Evolutionary conservation across 2,888 invertebrate genomes (phyloP).

Genomic region (Aelia acuminata): DNA sequence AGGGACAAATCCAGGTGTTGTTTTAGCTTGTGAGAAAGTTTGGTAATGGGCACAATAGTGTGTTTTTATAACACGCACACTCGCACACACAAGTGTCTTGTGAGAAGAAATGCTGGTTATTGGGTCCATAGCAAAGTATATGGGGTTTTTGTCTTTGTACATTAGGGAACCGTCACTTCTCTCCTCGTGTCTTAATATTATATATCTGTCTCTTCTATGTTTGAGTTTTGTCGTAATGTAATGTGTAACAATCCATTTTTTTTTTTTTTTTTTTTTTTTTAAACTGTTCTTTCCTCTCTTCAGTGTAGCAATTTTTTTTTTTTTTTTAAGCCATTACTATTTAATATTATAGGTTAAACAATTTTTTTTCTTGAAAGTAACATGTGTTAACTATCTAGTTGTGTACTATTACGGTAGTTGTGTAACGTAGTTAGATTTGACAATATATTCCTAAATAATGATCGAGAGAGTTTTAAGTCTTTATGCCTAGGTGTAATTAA

Average conservation of each 20-base stretch:
- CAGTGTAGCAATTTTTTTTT: conserved; percentile 30
- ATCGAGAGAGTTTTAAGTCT: conserved; percentile 45
- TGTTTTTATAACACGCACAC: conserved; percentile 51
- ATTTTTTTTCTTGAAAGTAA: not conserved
- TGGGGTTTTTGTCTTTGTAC: conserved; percentile 60
- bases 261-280: not conserved
- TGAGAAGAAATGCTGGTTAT: conserved; percentile 61
- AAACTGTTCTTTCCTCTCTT: not conserved
- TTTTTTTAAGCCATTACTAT: conserved; percentile 4
- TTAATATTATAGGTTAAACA: not conserved
- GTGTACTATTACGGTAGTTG: not conserved
- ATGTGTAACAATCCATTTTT: not conserved
- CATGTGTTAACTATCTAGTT: not conserved
- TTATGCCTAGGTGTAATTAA: conserved; percentile 21
- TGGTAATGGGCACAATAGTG: conserved; percentile 57
- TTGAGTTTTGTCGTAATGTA: conserved; percentile 3
- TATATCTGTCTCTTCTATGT: conserved; percentile 28
- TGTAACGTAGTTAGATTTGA: conserved; percentile 2
- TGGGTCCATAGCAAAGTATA: conserved; percentile 62
- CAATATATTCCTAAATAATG: conserved; percentile 38
- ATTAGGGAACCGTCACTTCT: conserved; percentile 36
- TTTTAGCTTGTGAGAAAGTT: conserved; percentile 59
- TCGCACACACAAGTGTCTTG: conserved; percentile 52
- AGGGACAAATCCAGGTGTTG: conserved; percentile 58
- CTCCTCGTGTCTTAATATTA: conserved; percentile 37